Evolutionary conservation across 2,113 vertebrate species (phyloP), one percentile per base, ranked within the genome.

Genomic region (Phaethornis superciliosus): DNA sequence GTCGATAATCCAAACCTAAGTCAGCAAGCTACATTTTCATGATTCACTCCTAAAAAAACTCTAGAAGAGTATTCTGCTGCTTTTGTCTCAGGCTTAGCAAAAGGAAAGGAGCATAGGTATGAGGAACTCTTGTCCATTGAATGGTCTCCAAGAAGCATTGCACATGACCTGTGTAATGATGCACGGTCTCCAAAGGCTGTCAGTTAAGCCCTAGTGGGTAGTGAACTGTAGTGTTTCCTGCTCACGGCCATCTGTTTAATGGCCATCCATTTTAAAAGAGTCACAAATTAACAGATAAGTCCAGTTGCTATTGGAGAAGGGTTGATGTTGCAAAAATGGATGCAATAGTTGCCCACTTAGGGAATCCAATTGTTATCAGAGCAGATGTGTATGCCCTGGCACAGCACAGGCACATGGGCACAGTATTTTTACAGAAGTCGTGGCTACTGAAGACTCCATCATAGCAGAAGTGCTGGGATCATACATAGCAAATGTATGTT

Each of bases 1-100:
- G 94, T 98, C 94, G 2, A 98, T 98, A 98, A 98, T 97, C 96
- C 89, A 70, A 97, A 94, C 96, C 76, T 81, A 95, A 96, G 79
- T 96, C 78, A 68, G 94, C 98, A 98, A 97, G 95, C 90, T 98
- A 96, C 97, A 95, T 91, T 95, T 96, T 94, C 97, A 94, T 96
- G 94, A 95, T 95, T 97, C 52, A 86, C 51, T 94, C 47, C 91
- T 95, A 82, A 95, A 97, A 93, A 97, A 93, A 56, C 10, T 4
- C 14, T 6, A 21, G 2, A 4, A 37, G 84, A 88, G 67, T 86
- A 79, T 87, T 94, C 94, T 47, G 17, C 63, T 93, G 78, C 54
- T 92, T 89, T 85, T 67, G 15, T 54, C 44, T 93, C 15, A n/a
- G 17, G 24, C 71, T 90, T 83, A 83, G 72, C 51, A 47, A 60